phyloP scores from a whole-genome alignment of 2,888 invertebrate species.

The Leptopterna dolabrata region DNA sequence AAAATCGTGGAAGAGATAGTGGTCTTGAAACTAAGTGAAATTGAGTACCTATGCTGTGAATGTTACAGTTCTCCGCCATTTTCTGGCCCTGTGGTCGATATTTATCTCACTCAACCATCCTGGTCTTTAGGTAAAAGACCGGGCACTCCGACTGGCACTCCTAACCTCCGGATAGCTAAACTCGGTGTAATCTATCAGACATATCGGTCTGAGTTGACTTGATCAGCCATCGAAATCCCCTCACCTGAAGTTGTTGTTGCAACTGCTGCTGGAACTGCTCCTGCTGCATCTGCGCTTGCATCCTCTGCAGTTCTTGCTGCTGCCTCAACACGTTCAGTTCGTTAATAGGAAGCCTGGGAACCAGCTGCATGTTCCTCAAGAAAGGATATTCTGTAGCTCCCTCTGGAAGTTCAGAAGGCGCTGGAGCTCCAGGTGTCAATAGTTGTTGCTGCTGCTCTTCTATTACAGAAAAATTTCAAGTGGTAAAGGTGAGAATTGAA shows the following conservation, averaged over 20 bases:
- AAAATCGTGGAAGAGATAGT: too few species aligned
- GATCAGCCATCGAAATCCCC: neutral
- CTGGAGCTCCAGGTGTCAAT: conserved; percentile 58
- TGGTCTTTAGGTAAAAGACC: too few species aligned
- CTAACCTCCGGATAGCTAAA: too few species aligned
- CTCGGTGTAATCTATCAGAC: too few species aligned
- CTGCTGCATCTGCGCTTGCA: conserved; percentile 52
- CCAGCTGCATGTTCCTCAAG: conserved; percentile 61
- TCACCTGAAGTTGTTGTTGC: conserved; percentile 39
- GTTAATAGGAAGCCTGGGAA: conserved; percentile 61
- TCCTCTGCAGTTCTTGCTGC: conserved; percentile 62
- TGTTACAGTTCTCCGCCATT: too few species aligned
- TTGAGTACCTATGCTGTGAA: too few species aligned
- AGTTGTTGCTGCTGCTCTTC: conserved; percentile 50
- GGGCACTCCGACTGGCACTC: too few species aligned
- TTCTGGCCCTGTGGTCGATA: too few species aligned
- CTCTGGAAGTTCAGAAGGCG: conserved; percentile 62
- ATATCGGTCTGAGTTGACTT: neutral
- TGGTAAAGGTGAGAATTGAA: too few species aligned
- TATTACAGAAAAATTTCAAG: neutral
- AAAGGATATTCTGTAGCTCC: conserved; percentile 64
- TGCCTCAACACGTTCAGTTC: conserved; percentile 61
- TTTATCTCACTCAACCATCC: too few species aligned
- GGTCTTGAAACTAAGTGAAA: too few species aligned
- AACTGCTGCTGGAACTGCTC: conserved; percentile 46